Base-by-base conservation (phyloP, 2,797 vertebrate genomes). In the Poliocrania exsul region DNA sequence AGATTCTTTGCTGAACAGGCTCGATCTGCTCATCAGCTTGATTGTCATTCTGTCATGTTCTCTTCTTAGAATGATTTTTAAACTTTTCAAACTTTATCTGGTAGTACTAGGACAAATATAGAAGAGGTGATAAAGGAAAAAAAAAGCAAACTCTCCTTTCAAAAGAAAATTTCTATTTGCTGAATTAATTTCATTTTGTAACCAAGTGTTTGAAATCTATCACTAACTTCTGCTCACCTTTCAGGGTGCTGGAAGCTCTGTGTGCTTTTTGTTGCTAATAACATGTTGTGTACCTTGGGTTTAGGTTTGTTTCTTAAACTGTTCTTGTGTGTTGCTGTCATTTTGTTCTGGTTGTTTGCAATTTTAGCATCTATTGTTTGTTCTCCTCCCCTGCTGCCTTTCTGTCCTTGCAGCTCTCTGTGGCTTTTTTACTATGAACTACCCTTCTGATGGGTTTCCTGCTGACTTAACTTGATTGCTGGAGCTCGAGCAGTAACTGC, bases 281-380 rank as follows among this genome's bases (percentile, higher is more conserved):
- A 73, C 7, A 13, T 31, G 19, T 44, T 70, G 11, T 46, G 51
- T 51, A 13, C 21, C 33, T 90, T 58, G 26, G 35, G 18, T 88
- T 51, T 26, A 20, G 28, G 33, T 75, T 93, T 88, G 31, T 64
- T 91, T 89, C 67, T 69, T 87, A 62, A 84, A 84, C 44, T 77
- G 46, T 18, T 72, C 20, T 49, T 57, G n/a, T 60, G 67, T 61
- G 49, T 74, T 88, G 90, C 72, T 21, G 14, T 46, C 61, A 91
- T 53, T 95, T 87, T 57, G 57, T 29, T 6, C 62, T 74, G 37
- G 6, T 29, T 65, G 46, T 85, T 92, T 93, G n/a, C 47, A 17
- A 75, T 80, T 77, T 66, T 91, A 88, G 12, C 46, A 69, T 91
- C 83, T 93, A 95, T 75, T 93, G 37, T 93, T 95, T 97, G 54